These are phyloP conservation scores for Spodoptera frugiperda DNA, from an alignment of 1,140 invertebrate species.

Conservation along the genomic window DNA sequence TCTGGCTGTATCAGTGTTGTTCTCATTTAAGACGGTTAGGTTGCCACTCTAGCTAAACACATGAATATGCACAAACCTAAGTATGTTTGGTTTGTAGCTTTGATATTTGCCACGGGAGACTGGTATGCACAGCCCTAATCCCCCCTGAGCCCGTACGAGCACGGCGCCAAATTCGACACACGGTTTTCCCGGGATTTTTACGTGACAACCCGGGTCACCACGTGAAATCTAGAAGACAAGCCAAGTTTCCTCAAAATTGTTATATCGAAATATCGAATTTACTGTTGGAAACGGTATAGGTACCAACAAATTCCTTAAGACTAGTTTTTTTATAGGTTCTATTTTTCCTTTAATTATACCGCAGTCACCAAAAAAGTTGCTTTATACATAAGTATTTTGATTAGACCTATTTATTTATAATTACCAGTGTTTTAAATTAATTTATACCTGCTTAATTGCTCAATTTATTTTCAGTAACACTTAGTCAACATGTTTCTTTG, in stretches of 20 bases:
- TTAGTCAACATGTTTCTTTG: no score
- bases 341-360: no score
- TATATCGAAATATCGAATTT: not conserved
- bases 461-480: no score
- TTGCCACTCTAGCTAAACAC: not conserved
- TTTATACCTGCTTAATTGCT: no score
- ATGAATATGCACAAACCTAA: constrained; percentile 46
- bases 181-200: constrained; percentile 48
- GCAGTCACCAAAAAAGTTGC: no score
- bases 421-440: no score
- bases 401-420: no score
- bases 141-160: constrained; percentile 55
- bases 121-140: constrained; percentile 56
- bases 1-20: not conserved
- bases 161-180: constrained; percentile 53
- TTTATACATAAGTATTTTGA: no score
- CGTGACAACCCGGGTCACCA: constrained; percentile 15
- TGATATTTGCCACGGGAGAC: constrained; percentile 51
- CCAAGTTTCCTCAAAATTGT: not conserved
- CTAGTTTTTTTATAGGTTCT: no score
- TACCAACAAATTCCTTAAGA: no score
- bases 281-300: not conserved
- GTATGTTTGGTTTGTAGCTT: constrained; percentile 52
- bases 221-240: constrained; percentile 17
- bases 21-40: constrained; percentile 22